phyloP scores from a whole-genome alignment of 2,113 vertebrate species.

The Clupea harengus region DNA sequence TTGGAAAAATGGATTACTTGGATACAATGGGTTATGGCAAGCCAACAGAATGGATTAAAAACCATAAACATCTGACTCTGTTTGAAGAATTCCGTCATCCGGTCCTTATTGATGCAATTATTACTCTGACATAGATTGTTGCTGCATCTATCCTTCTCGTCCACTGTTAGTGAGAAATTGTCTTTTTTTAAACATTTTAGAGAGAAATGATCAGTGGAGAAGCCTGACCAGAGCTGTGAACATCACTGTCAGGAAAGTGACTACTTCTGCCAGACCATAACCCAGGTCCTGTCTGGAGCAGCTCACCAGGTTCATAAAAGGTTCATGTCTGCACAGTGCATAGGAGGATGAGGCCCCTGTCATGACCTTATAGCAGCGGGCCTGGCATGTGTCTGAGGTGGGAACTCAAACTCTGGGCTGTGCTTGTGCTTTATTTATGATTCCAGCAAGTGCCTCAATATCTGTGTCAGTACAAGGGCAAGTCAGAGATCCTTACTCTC shows the following conservation, averaged over 20 bases:
- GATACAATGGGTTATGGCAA: neutral
- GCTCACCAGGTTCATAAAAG: neutral
- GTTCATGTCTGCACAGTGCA: neutral
- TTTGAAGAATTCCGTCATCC: neutral
- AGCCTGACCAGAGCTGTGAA: neutral
- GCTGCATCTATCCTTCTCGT: neutral
- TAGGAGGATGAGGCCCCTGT: too few species aligned
- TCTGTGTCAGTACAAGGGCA: too few species aligned
- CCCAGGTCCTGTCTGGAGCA: neutral
- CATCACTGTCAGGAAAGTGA: neutral
- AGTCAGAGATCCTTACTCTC: neutral
- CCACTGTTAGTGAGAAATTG: neutral
- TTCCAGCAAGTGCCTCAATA: neutral
- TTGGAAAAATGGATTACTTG: too few species aligned
- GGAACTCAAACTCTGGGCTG: neutral
- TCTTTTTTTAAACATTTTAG: neutral
- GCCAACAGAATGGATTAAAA: neutral
- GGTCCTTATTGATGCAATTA: neutral
- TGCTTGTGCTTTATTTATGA: neutral
- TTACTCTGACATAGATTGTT: neutral
- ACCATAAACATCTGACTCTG: neutral
- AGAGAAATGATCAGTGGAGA: neutral
- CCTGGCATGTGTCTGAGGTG: neutral
- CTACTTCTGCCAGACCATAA: neutral
- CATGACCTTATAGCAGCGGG: too few species aligned